Evolutionary conservation across 2,113 vertebrate species (phyloP), one percentile per base, ranked within the genome.

Genomic region (Pithys albifrons): DNA sequence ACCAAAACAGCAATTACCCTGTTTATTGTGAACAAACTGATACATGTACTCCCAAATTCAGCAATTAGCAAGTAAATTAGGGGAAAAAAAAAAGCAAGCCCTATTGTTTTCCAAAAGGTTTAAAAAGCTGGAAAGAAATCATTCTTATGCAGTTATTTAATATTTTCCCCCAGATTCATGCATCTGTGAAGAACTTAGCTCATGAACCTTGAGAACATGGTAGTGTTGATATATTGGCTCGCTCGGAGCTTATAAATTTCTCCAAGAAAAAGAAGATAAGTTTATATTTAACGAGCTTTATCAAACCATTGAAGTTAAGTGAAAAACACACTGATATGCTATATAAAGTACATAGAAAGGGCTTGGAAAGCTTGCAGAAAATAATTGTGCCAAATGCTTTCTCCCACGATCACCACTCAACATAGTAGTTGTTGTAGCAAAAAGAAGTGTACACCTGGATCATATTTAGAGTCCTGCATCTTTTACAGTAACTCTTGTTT

Each of bases 261-360:
- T 93, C 66, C 58, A 72, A 81, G 83, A 76, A 76, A 85, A 83
- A 85, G 92, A 31, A 72, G 93, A 83, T 92, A 96, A 94, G 95
- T 96, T 96, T 93, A 95, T 94, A 89, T 97, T 97, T 97, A 96
- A 97, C 93, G 69, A 84, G 64, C 81, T 77, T 91, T 97, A 96
- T 96, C 93, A 90, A 90, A 80, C 65, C 35, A 71, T 54, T 93
- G 77, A 91, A 91, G 78, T 96, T 43, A 88, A 95, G 91, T 89
- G 85, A 87, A 96, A 94, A 91, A 62, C 69, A 78, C 66, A 75
- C 88, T 92, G 86, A 93, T 92, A 84, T 0, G 3, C 59, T 64
- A 6, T 85, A 61, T 91, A 93, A 92, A 91, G 85, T 94, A 84
- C 80, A 90, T 79, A 89, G 69, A 81, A 86, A 86, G 76, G 48